Percentiles rank a stretch among this genome's conserved stretches.
phyloP scores from a whole-genome alignment of 2,888 invertebrate genomes.

The Xylophagus ater region DNA sequence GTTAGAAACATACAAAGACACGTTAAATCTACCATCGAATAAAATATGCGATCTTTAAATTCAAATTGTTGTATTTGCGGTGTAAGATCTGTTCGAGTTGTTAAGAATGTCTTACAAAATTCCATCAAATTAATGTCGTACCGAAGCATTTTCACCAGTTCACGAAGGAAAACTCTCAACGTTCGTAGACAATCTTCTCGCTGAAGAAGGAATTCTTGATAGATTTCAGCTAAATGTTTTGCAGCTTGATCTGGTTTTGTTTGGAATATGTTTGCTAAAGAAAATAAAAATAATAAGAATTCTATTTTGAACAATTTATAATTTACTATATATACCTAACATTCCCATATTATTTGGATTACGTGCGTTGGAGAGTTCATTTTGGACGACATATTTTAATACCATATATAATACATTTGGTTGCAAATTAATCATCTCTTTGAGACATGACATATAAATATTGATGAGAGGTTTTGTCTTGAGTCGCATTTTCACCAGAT shows the following conservation, averaged over 20 bases:
- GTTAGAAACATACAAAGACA: constrained; percentile 76
- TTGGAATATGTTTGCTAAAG: constrained; percentile 68
- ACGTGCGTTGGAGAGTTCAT: constrained; percentile 82
- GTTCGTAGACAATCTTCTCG: constrained; percentile 86
- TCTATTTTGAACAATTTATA: neutral
- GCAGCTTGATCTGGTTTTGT: constrained; percentile 73
- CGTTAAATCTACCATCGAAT: constrained; percentile 72
- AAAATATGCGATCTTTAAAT: constrained; percentile 73
- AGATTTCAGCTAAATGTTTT: constrained; percentile 72
- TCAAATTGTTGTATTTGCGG: constrained; percentile 51
- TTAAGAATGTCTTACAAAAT: constrained; percentile 67
- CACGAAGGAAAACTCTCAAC: constrained; percentile 72
- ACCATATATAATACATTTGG: constrained; percentile 74
- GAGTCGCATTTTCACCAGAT: constrained; percentile 77
- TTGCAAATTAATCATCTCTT: constrained; percentile 79
- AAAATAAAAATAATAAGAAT: neutral
- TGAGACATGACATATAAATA: constrained; percentile 78
- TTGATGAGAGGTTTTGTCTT: constrained; percentile 89
- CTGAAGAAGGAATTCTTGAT: constrained; percentile 71
- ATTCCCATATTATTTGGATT: constrained; percentile 94
- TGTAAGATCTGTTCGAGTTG: constrained; percentile 47
- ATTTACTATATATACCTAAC: constrained; percentile 45
- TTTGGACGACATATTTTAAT: constrained; percentile 85
- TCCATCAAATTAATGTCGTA: constrained; percentile 69
- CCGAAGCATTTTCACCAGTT: constrained; percentile 74